Evolutionary conservation across 2,888 invertebrate genomes (phyloP), one percentile per base, ranked within the genome.

Genomic region (Allophyes oxyacanthae): DNA sequence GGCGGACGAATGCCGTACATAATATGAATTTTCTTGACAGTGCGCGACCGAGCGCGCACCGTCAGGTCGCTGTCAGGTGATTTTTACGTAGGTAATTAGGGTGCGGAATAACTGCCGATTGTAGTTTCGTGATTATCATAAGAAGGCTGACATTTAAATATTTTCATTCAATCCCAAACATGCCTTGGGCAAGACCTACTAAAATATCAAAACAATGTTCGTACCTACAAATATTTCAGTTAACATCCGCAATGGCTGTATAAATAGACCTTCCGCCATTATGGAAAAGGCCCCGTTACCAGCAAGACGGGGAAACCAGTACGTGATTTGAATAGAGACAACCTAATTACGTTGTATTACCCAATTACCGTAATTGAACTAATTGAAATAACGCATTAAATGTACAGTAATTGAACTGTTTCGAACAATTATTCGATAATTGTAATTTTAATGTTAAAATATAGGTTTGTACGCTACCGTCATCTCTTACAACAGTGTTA

Each of bases 271-370:
- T 43, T 64, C 56, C 52, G 30, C 58, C 28, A 64, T 70, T 58
- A 67, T 4, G 14, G 25, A 57, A 64, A 66, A 64, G 62, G 52
- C 10, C 20, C 6, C 14, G 8, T 42, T 58, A n/a, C 34, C 62
- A 15, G 60, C 65, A 44, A 67, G 61, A 66, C 36, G 38, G 44
- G 48, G 45, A 54, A 64, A 56, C 49, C 66, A 51, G 49, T 60
- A 75, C 70, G 75, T 79, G 80, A 58, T 70, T 63, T 55, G 80
- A 73, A 77, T 79, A 65, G 43, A 33, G 8, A 77, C 40, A 50
- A 51, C 55, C 53, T 63, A 38, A 75, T 63, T 49, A 61, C 46
- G 61, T 53, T 43, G 33, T 44, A 54, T 43, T 43, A 44, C 68
- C 46, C 73, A 76, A 78, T 81, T 77, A 74, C 44, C 46, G 56